Evolutionary conservation across 2,797 vertebrate genomes (phyloP).

Genomic region (Linurgus olivaceus): DNA sequence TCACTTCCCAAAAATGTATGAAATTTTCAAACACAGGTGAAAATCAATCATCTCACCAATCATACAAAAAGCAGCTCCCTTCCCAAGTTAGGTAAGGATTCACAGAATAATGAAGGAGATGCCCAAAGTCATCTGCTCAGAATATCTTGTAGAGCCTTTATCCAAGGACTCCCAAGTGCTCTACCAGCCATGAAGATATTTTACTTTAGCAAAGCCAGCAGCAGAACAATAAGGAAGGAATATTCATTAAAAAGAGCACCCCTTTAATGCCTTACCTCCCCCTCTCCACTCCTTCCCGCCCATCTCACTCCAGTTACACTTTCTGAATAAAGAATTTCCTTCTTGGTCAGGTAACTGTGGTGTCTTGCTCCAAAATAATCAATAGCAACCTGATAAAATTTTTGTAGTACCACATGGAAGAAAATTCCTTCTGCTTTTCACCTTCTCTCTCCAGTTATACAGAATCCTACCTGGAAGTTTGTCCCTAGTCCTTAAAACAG

Average conservation of each 20-base stretch:
- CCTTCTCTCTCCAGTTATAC: not conserved
- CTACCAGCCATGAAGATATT: not conserved
- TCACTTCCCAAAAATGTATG: constrained; percentile 52
- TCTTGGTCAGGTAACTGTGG: not conserved
- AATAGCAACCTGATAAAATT: not conserved
- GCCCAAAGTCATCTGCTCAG: not conserved
- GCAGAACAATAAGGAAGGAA: not conserved
- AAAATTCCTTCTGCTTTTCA: not conserved
- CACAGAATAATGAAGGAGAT: not conserved
- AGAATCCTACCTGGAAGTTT: not conserved
- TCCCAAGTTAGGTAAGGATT: not conserved
- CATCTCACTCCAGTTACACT: fast-evolving
- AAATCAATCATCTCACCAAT: constrained; percentile 30
- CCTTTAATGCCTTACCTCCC: not conserved
- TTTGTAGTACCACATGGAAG: not conserved
- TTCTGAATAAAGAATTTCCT: not conserved
- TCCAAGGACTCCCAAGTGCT: not conserved
- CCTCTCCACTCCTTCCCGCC: fast-evolving
- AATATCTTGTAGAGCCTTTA: not conserved
- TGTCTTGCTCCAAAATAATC: not conserved
- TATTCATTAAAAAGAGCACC: not conserved
- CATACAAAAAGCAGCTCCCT: not conserved
- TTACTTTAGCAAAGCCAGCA: not conserved
- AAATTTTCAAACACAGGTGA: constrained; percentile 37
- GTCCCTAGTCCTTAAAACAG: not conserved